Evolutionary conservation across 2,797 vertebrate genomes (phyloP), one percentile per base, ranked within the genome.

Genomic region (Thalassophryne amazonica): DNA sequence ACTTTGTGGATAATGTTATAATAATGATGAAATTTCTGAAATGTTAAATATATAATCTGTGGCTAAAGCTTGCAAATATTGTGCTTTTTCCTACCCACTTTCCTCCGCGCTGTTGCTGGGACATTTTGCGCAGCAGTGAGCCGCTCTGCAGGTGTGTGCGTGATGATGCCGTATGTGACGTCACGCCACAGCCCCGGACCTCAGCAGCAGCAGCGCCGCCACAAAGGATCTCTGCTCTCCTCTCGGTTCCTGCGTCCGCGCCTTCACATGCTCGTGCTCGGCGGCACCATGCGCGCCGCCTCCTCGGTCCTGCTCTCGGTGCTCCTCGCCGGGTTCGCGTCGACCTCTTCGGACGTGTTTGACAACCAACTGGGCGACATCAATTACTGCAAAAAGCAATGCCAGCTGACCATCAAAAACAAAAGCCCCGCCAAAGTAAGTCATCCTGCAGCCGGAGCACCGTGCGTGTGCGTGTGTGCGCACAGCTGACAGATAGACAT

Each of bases 331-430:
- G 88, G 78, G 9, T 51, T 90, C 38, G 85, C 82, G 12, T 78
- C 85, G 21, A 86, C 85, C 37, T 85, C 85, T 25, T 77, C 84
- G 15, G 93, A 94, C 63, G 88, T 93, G 20, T 94, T 94, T 64
- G 91, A 93, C 77, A 82, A 89, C 57, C 94, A 94, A 69, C 93
- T 95, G 54, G 94, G 95, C 43, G 93, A 95, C 82, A 94, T 93
- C 78, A 90, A 87, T 78, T 93, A 89, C 76, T 97, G 95, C 92
- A 95, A 92, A 77, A 90, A 88, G 70, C 94, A 93, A 75, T 97
- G 95, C 86, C 92, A 89, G 86, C 81, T 87, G 41, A 80, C 76
- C 86, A 84, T 92, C 78, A 90, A 80, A 83, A 92, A 90, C 80
- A 91, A 83, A 78, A 89, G 78, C 81, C 81, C 89, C 0, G 80